phyloP scores from a whole-genome alignment of 2,888 invertebrate species.

The Cyclophora albipunctata region DNA sequence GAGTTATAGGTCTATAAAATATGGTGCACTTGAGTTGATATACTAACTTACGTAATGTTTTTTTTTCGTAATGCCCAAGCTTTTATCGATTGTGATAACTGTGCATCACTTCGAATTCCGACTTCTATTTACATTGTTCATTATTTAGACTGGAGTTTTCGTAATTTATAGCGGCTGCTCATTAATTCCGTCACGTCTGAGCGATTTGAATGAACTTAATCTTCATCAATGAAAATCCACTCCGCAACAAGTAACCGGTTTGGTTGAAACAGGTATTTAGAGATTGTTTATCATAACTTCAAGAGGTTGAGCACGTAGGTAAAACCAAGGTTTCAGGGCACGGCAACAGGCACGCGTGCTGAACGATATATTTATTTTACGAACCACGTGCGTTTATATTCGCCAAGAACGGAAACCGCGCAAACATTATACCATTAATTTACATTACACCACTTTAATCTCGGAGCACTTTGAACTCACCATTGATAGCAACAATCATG shows the following conservation, averaged over 20 bases:
- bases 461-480: slow-evolving; percentile 9
- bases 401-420: slow-evolving; percentile 38
- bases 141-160: no score
- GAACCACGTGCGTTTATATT: slow-evolving; percentile 45
- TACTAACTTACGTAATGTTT: slow-evolving; percentile 14
- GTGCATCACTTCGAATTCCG: not conserved
- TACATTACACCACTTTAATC: slow-evolving; percentile 25
- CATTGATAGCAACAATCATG: slow-evolving; percentile 3
- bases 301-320: slow-evolving; percentile 34
- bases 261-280: slow-evolving; percentile 26
- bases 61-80: slow-evolving; percentile 11
- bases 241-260: slow-evolving; percentile 9
- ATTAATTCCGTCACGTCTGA: slow-evolving; percentile 6
- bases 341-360: slow-evolving; percentile 42
- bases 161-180: no score
- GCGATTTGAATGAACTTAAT: slow-evolving; percentile 5
- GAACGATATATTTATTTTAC: slow-evolving; percentile 61
- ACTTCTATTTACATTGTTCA: slow-evolving; percentile 5
- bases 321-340: slow-evolving; percentile 42
- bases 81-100: slow-evolving; percentile 10
- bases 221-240: slow-evolving; percentile 11
- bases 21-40: slow-evolving; percentile 30
- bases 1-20: slow-evolving; percentile 22
- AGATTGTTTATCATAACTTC: slow-evolving; percentile 43
- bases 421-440: slow-evolving; percentile 31